A percentile compares a stretch with the other conserved stretches of the same genome.
phyloP scores from a whole-genome alignment of 2,113 vertebrate genomes.

The Muntiacus reevesi region DNA sequence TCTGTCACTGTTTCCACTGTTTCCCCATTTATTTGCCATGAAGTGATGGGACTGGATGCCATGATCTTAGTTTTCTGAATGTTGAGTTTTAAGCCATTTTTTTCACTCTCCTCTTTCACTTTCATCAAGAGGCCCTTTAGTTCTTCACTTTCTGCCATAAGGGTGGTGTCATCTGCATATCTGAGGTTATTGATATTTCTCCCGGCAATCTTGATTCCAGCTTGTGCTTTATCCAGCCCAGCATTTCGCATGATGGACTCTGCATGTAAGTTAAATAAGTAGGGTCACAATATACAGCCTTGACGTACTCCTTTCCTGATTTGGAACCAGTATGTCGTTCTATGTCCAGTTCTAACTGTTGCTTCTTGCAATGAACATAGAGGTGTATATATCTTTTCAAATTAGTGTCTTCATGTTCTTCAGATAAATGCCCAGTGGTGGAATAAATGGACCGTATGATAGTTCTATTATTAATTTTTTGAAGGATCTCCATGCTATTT shows the following conservation, averaged over 20 bases:
- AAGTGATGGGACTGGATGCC: neutral
- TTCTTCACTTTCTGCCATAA: neutral
- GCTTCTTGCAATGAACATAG: neutral
- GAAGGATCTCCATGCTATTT: neutral
- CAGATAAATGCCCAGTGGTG: neutral
- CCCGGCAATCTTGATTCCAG: neutral
- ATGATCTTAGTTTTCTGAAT: neutral
- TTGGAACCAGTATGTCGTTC: neutral
- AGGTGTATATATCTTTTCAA: neutral
- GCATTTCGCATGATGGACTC: neutral
- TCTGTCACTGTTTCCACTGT: neutral
- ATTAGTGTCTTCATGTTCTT: neutral
- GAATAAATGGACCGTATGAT: no score
- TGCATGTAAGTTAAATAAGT: neutral
- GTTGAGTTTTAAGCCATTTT: neutral
- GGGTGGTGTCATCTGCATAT: neutral
- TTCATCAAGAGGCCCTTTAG: neutral
- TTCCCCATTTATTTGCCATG: neutral
- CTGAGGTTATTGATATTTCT: neutral
- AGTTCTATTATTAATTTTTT: neutral
- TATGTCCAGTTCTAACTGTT: neutral
- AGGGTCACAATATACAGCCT: neutral
- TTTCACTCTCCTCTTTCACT: neutral
- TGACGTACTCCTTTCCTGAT: neutral
- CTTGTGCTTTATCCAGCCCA: neutral